These are phyloP conservation scores for Acleris emargana DNA, from an alignment of 2,888 invertebrate genomes.

Conservation along the genomic window DNA sequence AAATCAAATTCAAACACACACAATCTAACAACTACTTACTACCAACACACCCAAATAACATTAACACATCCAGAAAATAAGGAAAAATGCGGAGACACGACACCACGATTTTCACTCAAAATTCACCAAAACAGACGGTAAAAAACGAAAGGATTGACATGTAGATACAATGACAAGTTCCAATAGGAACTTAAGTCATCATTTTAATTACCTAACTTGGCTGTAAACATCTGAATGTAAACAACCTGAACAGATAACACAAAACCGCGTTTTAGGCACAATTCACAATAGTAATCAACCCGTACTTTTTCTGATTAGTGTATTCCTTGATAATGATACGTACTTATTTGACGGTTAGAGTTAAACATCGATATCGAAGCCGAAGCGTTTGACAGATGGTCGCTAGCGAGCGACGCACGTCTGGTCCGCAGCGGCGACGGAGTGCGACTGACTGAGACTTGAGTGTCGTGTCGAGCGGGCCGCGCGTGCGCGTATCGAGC, in stretches of 20 bases:
- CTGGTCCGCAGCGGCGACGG: slow-evolving; percentile 61
- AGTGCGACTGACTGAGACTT: slow-evolving; percentile 79
- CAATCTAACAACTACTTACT: slow-evolving; percentile 13
- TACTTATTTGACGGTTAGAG: slow-evolving; percentile 64
- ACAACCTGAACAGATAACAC: slow-evolving; percentile 53
- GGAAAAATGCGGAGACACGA: slow-evolving; percentile 12
- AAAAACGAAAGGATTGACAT: not conserved
- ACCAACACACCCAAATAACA: slow-evolving; percentile 6
- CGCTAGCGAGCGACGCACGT: slow-evolving; percentile 52
- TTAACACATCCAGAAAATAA: slow-evolving; percentile 4
- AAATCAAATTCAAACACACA: slow-evolving; percentile 29
- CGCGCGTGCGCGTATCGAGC: slow-evolving; percentile 81
- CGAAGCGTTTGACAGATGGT: slow-evolving; percentile 71
- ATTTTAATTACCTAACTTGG: slow-evolving; percentile 41
- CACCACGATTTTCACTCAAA: slow-evolving; percentile 18
- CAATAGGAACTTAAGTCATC: slow-evolving; percentile 33
- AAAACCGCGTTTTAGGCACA: slow-evolving; percentile 5
- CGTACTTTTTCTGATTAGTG: too few species aligned
- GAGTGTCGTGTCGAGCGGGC: slow-evolving; percentile 69
- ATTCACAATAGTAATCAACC: not conserved
- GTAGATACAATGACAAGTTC: not conserved
- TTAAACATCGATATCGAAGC: slow-evolving; percentile 71
- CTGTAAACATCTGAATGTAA: slow-evolving; percentile 73
- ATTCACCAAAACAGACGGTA: slow-evolving; percentile 17
- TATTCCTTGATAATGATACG: slow-evolving; percentile 50